Evolutionary conservation across 2,113 vertebrate species (phyloP), one percentile per base, ranked within the genome.

Genomic region (Ammodytes dubius): DNA sequence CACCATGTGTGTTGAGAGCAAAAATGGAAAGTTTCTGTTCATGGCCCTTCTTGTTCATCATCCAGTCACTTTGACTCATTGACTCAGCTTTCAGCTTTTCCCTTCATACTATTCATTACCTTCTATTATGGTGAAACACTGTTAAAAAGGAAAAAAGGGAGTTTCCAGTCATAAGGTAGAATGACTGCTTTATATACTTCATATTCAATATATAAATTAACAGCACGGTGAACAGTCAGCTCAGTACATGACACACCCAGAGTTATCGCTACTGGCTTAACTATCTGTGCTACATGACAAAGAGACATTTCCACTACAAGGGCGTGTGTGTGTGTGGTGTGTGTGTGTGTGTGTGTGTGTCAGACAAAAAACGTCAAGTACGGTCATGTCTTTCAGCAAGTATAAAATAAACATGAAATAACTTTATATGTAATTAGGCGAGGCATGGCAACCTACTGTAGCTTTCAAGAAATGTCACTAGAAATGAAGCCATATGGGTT

Each of bases 321-420:
- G 82, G 88, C 74, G 88, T 77, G 89, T 78, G 84, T 81, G 42
- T 37, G 52, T 59, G 17, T 10, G 14, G 68, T 9, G n/a, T 56
- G 15, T 4, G 9, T 1, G 53, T 27, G 27, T 27, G 27, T 27
- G 27, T 27, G 27, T 60, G 39, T 4, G 39, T 50, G 68, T 43
- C 56, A 53, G 69, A 56, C 7, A 46, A 52, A 58, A 54, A 53
- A 47, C 56, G 60, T 68, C 72, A 61, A 71, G 73, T 66, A 58
- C 1, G 42, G 43, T 72, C 72, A 76, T 77, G 67, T 40, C 63
- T 61, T 46, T 74, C 74, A 47, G 54, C 19, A 0, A 45, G 9
- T 56, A 58, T 50, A 54, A 73, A 57, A 46, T 13, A 17, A 39
- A 11, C 43, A 35, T 7, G 5, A 4, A 69, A 63, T 6, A 39